Evolutionary conservation across 1,140 invertebrate genomes (phyloP).

Genomic region (Drosophila repletoides): DNA sequence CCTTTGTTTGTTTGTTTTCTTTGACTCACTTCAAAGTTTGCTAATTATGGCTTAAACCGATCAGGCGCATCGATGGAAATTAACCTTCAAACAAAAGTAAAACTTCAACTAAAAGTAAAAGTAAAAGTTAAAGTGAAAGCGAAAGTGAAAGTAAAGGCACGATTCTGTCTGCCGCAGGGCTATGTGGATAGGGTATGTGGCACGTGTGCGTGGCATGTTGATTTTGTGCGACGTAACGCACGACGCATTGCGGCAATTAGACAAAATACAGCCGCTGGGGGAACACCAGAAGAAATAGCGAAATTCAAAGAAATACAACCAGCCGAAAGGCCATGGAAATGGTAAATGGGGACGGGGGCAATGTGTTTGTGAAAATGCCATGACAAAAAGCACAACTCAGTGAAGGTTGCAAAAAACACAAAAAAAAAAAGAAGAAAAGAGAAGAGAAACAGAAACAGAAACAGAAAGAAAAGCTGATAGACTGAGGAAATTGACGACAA

Average conservation of each 20-base stretch:
- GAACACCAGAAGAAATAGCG: conserved; percentile 4
- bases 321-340: background rate
- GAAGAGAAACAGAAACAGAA: background rate
- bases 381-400: conserved; percentile 1
- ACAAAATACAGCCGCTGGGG: conserved; percentile 24
- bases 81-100: conserved; percentile 28
- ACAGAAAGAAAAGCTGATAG: background rate
- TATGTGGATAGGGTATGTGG: background rate
- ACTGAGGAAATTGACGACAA: too few species aligned
- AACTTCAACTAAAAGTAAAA: conserved; percentile 13
- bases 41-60: conserved; percentile 75
- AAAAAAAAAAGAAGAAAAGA: background rate
- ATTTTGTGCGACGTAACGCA: conserved; percentile 43
- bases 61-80: conserved; percentile 38
- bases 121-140: conserved; percentile 1
- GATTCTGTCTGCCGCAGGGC: conserved; percentile 4
- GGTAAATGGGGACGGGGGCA: background rate
- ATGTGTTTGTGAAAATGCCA: background rate
- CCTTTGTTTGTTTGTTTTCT: background rate
- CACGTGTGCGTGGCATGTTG: conserved; percentile 45
- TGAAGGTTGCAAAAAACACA: too few species aligned
- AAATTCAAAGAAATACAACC: background rate
- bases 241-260: conserved; percentile 57
- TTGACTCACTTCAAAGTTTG: conserved; percentile 54
- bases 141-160: conserved; percentile 7